phyloP scores from a whole-genome alignment of 2,113 vertebrate species.

The Ceyx melanurus region DNA sequence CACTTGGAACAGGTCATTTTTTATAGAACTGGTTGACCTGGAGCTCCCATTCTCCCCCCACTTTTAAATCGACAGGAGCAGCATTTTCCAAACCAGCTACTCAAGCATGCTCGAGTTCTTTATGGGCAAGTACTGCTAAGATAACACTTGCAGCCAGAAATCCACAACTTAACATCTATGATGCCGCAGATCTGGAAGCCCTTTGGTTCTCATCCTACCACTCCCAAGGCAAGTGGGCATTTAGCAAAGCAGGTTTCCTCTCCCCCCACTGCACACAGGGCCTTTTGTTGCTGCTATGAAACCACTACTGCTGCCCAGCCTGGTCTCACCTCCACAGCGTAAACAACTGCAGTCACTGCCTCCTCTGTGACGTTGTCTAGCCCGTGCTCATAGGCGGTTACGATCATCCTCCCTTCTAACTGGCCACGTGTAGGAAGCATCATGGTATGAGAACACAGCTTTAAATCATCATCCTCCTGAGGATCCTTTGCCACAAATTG shows the following conservation, averaged over 20 bases:
- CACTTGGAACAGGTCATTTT: fast-evolving
- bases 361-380: constrained; percentile 94
- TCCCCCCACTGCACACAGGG: not conserved
- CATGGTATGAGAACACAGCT: constrained; percentile 93
- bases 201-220: not conserved
- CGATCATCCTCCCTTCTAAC: constrained; percentile 95
- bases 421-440: constrained; percentile 91
- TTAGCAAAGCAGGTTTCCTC: not conserved
- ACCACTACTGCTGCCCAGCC: not conserved
- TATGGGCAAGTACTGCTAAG: not conserved
- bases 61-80: not conserved
- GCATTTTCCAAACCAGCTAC: not conserved
- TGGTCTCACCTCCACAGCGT: constrained; percentile 87
- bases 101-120: not conserved
- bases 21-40: not conserved
- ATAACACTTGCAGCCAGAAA: not conserved
- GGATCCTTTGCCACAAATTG: constrained; percentile 90
- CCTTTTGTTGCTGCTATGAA: not conserved
- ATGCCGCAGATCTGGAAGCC: not conserved
- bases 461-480: constrained; percentile 91
- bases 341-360: constrained; percentile 83
- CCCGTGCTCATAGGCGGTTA: constrained; percentile 92
- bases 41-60: not conserved
- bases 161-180: not conserved
- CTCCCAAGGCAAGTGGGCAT: not conserved